Evolutionary conservation across 1,140 invertebrate genomes (phyloP), one percentile per base, ranked within the genome.

Genomic region (Meloidogyne floridensis): DNA sequence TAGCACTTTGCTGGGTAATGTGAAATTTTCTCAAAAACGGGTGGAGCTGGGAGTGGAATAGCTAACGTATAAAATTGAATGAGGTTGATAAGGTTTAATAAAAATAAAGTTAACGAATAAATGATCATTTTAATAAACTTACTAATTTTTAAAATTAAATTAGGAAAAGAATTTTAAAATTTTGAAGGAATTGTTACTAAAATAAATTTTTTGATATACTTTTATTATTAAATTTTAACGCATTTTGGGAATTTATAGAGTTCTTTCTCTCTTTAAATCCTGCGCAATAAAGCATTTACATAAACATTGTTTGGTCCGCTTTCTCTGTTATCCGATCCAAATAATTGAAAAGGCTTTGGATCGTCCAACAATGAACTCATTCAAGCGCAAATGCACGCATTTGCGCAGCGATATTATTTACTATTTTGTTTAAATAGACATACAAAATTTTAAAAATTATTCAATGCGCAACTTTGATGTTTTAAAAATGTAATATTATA

Each of bases 1-100:
- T 85, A 85, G 75, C 84, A 85, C n/a, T 83, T 18, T 54, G 73
- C 83, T 13, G 84, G 84, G 54, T 85, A 85, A 80, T 85, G 84
- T 42, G 72, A 20, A 59, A 86, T 72, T 47, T 65, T 71, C 51
- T 76, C 75, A 80, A 85, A 85, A 13, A 85, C 70, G 0, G 84
- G 84, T 54, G 84, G 84, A 51, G 83, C 75, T 32, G 84, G 84
- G 18, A 85, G n/a, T n/a, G 59, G 59, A 65, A 18, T n/a, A 6
- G 59, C 4, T 1, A 65, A 65, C n/a, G n/a, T 65, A 65, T 65
- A n/a, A n/a, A 65, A 65, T n/a, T n/a, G 15, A 65, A 65, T 65
- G 47, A 32, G 32, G 32, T 47, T 47, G 47, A 47, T 47, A 4
- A 47, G 7, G 47, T 47, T 47, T 8, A 47, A 65, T 65, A n/a